Evolutionary conservation across 2,888 invertebrate genomes (phyloP), one percentile per base, ranked within the genome.

Genomic region (Aphidoletes aphidimyza): DNA sequence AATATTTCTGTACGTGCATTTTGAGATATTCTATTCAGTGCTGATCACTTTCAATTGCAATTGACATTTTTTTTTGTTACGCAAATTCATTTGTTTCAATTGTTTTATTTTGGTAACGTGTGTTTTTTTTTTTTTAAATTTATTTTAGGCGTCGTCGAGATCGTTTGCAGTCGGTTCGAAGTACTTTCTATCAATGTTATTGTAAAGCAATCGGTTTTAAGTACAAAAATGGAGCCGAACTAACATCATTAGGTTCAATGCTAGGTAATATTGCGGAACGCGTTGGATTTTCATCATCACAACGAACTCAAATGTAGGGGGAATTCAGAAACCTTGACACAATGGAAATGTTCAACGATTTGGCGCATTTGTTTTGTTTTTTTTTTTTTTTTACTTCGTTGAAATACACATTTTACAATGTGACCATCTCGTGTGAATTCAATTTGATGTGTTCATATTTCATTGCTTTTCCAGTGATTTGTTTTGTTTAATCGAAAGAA

Each of bases 191-290:
- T 87, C 90, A 90, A 86, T 90, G 91, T 83, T 93, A 93, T 87
- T 91, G 91, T 87, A 89, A 91, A 84, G 90, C 91, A 11, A 90
- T 92, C 85, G 92, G 91, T 69, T 90, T 91, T 88, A 91, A 91
- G 86, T 81, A 81, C 37, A 81, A 81, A 37, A 91, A 90, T 86
- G 90, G 90, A 84, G 89, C 90, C 36, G 91, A 91, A 84, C 14
- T n/a, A 37, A 89, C 90, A 37, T 90, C 91, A 59, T 87, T 93
- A 30, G 90, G 92, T 37, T 90, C 91, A 85, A 87, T 93, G 34
- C 87, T 92, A 54, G 92, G 92, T 84, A 92, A 91, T 86, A 90
- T 92, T 86, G 92, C 92, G 19, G 92, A 92, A 86, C 92, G 91
- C 89, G 92, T 93, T 85, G 92, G 92, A 34, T 86, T 87, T 39